A percentile compares a stretch with the other conserved stretches of the same genome.
Evolutionary conservation across 2,113 vertebrate species (phyloP).

Genomic region (Genyomyrus donnyi): DNA sequence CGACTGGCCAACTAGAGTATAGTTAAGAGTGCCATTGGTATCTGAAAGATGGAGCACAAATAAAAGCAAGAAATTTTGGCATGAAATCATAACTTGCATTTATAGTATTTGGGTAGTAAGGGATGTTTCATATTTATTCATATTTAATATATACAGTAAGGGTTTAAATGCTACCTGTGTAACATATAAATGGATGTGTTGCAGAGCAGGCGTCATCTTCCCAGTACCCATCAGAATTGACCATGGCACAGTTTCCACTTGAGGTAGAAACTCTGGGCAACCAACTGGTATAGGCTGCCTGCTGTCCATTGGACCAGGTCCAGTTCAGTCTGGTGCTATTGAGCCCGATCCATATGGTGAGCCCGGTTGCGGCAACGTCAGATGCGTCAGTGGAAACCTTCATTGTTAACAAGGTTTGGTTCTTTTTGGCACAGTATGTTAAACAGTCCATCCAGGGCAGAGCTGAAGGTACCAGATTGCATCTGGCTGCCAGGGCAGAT

Average conservation of each 20-base stretch:
- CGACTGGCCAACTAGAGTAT: not conserved
- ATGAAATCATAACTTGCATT: not conserved
- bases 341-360: not conserved
- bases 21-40: not conserved
- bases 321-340: not conserved
- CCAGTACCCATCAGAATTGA: conserved; percentile 5
- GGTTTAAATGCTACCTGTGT: not conserved
- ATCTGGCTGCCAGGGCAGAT: not conserved
- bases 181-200: not conserved
- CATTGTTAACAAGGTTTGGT: not conserved
- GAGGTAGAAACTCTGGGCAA: too few species aligned
- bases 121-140: not conserved
- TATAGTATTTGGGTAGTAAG: not conserved
- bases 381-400: not conserved
- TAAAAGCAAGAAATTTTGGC: not conserved
- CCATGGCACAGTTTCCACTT: not conserved
- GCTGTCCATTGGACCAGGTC: conserved; percentile 11
- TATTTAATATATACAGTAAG: not conserved
- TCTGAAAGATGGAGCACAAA: conserved; percentile 11
- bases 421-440: not conserved
- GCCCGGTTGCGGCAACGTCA: not conserved
- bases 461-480: not conserved
- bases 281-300: conserved; percentile 9
- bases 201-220: not conserved
- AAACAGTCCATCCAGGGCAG: not conserved